phyloP scores from a whole-genome alignment of 92 coral and sea anemone genomes.

The Nematostella vectensis region DNA sequence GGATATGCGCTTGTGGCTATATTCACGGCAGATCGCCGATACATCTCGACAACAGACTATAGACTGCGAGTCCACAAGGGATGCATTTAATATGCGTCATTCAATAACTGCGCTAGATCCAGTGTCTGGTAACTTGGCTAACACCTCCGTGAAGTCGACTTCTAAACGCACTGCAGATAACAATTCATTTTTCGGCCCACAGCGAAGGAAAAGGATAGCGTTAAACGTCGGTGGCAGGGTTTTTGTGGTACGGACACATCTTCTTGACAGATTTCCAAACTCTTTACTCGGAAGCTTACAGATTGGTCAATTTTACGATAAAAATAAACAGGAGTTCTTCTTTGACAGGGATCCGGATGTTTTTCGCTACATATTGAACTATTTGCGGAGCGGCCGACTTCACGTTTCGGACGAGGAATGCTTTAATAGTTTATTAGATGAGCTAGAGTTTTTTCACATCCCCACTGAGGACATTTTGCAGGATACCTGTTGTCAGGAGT shows the following conservation, averaged over 20 bases:
- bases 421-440: constrained; percentile 17
- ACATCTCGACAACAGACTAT: too few relatives aligned
- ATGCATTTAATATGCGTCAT: neutral
- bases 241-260: constrained; percentile 7
- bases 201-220: constrained; percentile 12
- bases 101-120: neutral
- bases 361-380: constrained; percentile 36
- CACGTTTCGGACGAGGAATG: constrained; percentile 53
- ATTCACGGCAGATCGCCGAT: neutral
- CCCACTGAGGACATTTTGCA: constrained; percentile 11
- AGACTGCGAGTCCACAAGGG: neutral
- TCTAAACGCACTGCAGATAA: neutral
- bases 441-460: constrained; percentile 16
- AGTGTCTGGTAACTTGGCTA: neutral
- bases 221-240: constrained; percentile 29
- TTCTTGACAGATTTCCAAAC: constrained; percentile 17
- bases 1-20: neutral
- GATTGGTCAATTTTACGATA: constrained; percentile 8
- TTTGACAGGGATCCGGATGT: constrained; percentile 63
- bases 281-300: constrained; percentile 9
- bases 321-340: constrained; percentile 33
- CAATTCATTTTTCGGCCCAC: neutral
- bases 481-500: constrained; percentile 21
- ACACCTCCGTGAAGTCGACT: neutral
- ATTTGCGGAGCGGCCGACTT: constrained; percentile 31